Evolutionary conservation across 2,113 vertebrate species (phyloP).

Genomic region (Glaucomys volans): DNA sequence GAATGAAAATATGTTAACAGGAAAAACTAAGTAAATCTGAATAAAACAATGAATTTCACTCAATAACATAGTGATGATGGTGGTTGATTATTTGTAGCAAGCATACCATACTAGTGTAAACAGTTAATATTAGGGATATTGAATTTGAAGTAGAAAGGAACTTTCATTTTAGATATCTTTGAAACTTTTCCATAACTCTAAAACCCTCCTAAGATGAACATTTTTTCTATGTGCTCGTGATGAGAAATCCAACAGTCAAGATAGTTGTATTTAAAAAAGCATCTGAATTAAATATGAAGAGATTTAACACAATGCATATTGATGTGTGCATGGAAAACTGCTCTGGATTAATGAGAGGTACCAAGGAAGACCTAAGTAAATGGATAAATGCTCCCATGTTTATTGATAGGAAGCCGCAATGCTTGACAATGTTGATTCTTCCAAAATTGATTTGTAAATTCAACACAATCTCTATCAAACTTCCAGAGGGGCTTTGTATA

Average conservation of each 20-base stretch:
- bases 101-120: background rate
- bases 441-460: background rate
- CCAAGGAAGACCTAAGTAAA: background rate
- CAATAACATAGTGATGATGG: background rate
- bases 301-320: background rate
- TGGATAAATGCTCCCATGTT: background rate
- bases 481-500: background rate
- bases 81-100: background rate
- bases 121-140: background rate
- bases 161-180: background rate
- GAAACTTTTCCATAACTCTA: background rate
- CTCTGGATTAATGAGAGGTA: background rate
- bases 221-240: background rate
- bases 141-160: background rate
- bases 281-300: background rate
- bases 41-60: background rate
- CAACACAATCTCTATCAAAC: background rate
- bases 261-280: background rate
- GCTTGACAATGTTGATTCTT: background rate
- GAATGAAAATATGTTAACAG: background rate
- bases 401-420: background rate
- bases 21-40: background rate
- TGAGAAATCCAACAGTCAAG: background rate
- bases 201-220: background rate
- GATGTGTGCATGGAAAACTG: background rate